Base-by-base conservation (phyloP, 2,113 vertebrate genomes). In the Pleuronectes platessa region DNA sequence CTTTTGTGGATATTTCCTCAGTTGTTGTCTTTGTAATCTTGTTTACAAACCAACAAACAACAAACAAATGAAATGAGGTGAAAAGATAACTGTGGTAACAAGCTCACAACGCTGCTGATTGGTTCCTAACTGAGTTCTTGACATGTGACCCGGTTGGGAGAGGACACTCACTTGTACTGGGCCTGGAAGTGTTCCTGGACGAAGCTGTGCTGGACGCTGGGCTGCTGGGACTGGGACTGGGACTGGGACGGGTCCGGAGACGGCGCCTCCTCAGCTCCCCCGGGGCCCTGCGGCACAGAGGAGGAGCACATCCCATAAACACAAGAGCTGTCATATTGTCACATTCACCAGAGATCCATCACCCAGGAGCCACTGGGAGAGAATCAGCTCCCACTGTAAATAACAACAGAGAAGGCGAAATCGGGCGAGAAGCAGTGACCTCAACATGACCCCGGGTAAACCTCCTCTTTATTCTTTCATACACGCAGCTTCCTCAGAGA, bases 151-250 rank as follows among this genome's bases (percentile, higher is more conserved):
- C 53, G 37, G 18, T 58, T 35, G 0, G 9, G 4, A 74, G 61
- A 26, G 26, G 56, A 47, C n/a, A 93, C 94, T 93, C 76, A 95
- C 94, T 95, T 95, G 87, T 95, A 95, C 80, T 94, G 94, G 12
- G 94, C 94, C 88, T 95, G 94, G 81, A 95, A 95, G 72, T 93
- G 94, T 51, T 94, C 92, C 87, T 94, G 92, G 72, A 95, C 93
- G 61, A 95, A 95, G 90, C 94, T 95, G 90, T 92, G 88, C 66
- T 83, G 91, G 67, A 79, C 69, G 6, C 31, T 5, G 1, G 31
- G 31, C 84, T 90, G 89, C 72, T 87, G 88, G 61, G 85, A 66
- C 78, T 71, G 80, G 65, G 76, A 76, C 72, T 87, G 88, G 61
- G 85, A 66, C 78, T 69, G 80, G 65, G 76, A 76, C 13, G 55